Base-by-base conservation (phyloP, 2,797 vertebrate genomes). In the Loriculus beryllinus region DNA sequence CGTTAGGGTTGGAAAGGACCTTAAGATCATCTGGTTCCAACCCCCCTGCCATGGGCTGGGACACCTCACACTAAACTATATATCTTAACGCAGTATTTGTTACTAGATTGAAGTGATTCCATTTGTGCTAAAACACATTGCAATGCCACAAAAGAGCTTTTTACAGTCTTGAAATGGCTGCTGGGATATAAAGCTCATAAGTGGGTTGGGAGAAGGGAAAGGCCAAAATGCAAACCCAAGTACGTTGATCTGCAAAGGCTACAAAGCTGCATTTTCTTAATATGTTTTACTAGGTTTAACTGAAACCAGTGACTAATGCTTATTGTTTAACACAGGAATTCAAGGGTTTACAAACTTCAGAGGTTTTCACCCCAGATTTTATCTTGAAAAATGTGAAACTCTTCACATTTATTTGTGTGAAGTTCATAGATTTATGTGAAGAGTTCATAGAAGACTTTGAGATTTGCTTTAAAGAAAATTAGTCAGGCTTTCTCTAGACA, bases 261-360 rank as follows among this genome's bases (percentile, higher is more conserved):
- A 37, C 39, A 65, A 86, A 94, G 39, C 29, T 75, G 12, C 1
- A 1, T 88, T 87, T 82, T 45, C 64, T 67, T 81, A 57, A 42
- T 39, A 9, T 21, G 12, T 45, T 79, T 54, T 83, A 93, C 88
- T 80, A 70, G 48, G 68, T 89, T 83, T 88, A 69, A 84, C 67
- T 56, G 81, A 78, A 76, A 89, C 59, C 63, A 69, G 75, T 70
- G 84, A 83, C 84, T 93, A 90, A 70, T 95, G 35, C 39, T 90
- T 45, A 56, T 67, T 64, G 71, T 87, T 93, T 89, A 79, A 92
- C 57, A 40, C 12, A 43, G 60, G 49, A 82, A 91, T 92, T 90
- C 14, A 43, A 72, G 57, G 57, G 33, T 42, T 71, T 91, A 11
- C 1, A 62, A 18, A 77, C 35, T 89, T 95, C 3, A 43, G 26